phyloP scores from a whole-genome alignment of 1,140 invertebrate species.

The Ips typographus region DNA sequence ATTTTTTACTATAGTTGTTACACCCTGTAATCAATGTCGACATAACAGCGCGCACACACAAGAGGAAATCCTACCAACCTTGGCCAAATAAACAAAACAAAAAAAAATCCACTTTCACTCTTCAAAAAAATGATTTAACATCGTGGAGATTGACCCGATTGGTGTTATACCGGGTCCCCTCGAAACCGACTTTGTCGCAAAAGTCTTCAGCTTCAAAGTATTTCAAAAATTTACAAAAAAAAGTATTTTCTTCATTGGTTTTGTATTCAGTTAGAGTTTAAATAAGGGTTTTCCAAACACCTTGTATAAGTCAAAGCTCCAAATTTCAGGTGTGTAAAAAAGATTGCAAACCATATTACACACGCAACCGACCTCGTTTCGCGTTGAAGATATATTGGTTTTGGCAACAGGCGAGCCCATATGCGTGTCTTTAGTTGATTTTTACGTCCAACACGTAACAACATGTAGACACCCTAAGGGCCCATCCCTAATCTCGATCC shows the following conservation, averaged over 20 bases:
- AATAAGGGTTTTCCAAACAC: no score
- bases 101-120: conserved; percentile 36
- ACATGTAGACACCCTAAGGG: no score
- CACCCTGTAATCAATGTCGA: conserved; percentile 24
- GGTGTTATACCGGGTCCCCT: background rate
- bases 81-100: conserved; percentile 35
- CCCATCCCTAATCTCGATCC: no score
- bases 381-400: conserved; percentile 26
- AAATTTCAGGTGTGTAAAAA: conserved; percentile 1
- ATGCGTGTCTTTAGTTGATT: no score
- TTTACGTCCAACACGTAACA: no score
- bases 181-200: background rate
- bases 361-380: conserved; percentile 23
- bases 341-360: conserved; percentile 27
- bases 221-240: no score
- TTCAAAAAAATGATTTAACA: conserved; percentile 28
- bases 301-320: no score
- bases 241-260: no score
- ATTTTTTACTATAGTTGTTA: background rate
- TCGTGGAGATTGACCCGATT: background rate
- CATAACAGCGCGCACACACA: conserved; percentile 16
- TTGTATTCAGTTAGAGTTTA: no score
- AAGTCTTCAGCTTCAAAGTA: no score
- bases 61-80: conserved; percentile 36
- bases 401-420: background rate